These are phyloP conservation scores for Nycteola revayana DNA, from an alignment of 2,888 invertebrate species.

Conservation along the genomic window DNA sequence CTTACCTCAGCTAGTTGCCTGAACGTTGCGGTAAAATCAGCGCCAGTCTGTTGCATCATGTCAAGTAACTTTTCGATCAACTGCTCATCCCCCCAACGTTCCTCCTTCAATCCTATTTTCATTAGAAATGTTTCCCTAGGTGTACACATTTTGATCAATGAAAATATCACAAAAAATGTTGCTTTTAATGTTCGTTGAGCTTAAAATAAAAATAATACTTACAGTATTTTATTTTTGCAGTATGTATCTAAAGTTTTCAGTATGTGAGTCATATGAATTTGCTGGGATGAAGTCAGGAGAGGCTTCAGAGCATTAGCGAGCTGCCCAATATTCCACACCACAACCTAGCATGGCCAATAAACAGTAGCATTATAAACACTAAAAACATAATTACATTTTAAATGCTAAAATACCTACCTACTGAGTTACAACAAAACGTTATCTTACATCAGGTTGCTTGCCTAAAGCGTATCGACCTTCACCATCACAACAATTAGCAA, in stretches of 20 bases:
- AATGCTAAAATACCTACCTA: neutral
- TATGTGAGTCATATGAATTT: slow-evolving; percentile 67
- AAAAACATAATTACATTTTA: neutral
- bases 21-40: slow-evolving; percentile 84
- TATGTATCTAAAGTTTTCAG: slow-evolving; percentile 71
- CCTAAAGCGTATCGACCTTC: slow-evolving; percentile 82
- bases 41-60: slow-evolving; percentile 84
- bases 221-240: slow-evolving; percentile 75
- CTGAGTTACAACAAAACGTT: neutral
- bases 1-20: slow-evolving; percentile 79
- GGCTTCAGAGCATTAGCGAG: slow-evolving; percentile 82
- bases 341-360: slow-evolving; percentile 49
- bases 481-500: slow-evolving; percentile 84
- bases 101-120: slow-evolving; percentile 80
- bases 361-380: neutral
- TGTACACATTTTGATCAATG: too few species aligned
- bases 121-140: slow-evolving; percentile 69
- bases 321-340: slow-evolving; percentile 84
- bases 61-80: slow-evolving; percentile 79
- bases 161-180: too few species aligned
- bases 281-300: slow-evolving; percentile 66
- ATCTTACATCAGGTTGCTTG: slow-evolving; percentile 82
- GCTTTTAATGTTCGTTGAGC: too few species aligned
- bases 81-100: slow-evolving; percentile 71
- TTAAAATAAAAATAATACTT: slow-evolving; percentile 29